Percentiles rank a stretch among this genome's conserved stretches.
phyloP scores from a whole-genome alignment of 1,140 invertebrate species.

The Cyrtorhinus lividipennis region DNA sequence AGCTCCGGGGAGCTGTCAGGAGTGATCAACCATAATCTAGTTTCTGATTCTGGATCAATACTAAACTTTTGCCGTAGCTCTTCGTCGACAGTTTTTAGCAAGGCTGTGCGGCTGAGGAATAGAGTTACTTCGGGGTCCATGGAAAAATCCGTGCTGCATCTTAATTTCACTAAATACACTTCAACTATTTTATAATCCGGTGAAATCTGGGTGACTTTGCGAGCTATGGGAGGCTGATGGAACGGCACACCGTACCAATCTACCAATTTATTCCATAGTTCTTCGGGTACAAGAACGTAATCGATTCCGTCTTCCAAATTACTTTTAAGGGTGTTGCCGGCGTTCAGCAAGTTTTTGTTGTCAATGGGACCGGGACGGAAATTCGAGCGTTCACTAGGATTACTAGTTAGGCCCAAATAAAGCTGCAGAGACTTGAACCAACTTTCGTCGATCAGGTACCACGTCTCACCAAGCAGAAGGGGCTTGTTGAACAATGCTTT shows the following conservation, averaged over 20 bases:
- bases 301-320: conserved; percentile 15
- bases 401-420: conserved; percentile 7
- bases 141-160: conserved; percentile 11
- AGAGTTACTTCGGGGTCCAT: conserved; percentile 2
- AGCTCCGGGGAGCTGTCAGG: background rate
- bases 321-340: conserved; percentile 13
- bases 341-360: conserved; percentile 11
- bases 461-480: background rate
- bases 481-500: background rate
- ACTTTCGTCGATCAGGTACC: conserved; percentile 11
- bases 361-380: conserved; percentile 20
- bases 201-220: conserved; percentile 11
- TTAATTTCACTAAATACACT: conserved; percentile 11
- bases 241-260: conserved; percentile 18
- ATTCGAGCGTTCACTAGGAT: background rate
- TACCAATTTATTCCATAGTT: conserved; percentile 12
- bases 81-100: background rate
- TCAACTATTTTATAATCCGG: conserved; percentile 8
- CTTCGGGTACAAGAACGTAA: conserved; percentile 16
- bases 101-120: background rate
- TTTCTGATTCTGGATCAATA: background rate
- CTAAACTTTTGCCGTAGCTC: background rate
- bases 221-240: conserved; percentile 14
- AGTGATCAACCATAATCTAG: background rate
- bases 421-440: conserved; percentile 18